A percentile compares a stretch with the other conserved stretches of the same genome.
Conservation (phyloP, 2,888 invertebrate genomes). For the Adelognathus sp. region DNA sequence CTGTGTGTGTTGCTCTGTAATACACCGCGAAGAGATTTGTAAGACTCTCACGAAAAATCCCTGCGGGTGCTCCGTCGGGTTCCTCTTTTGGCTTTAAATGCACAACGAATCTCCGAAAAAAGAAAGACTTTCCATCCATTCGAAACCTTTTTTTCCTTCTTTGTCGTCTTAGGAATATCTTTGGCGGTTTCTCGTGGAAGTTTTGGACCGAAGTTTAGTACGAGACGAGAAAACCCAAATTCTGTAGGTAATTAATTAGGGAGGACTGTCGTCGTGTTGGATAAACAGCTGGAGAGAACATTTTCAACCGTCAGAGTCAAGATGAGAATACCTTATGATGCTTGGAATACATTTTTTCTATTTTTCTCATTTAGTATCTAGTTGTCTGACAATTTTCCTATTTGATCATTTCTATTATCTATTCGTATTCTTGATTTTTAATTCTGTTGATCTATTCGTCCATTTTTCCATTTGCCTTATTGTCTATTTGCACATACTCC, state of each 20-base stretch:
- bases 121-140: conserved; percentile 1
- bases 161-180: conserved; percentile 5
- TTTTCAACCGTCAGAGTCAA: not conserved
- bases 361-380: no score
- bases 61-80: conserved; percentile 23
- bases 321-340: no score
- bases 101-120: conserved; percentile 38
- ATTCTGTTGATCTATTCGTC: no score
- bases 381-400: no score
- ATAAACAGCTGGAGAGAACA: not conserved
- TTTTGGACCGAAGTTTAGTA: not conserved
- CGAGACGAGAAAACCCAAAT: not conserved
- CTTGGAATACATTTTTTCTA: no score
- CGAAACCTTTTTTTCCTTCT: not conserved
- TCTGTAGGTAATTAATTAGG: not conserved
- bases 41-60: conserved; percentile 47
- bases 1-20: no score
- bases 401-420: no score
- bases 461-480: no score
- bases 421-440: no score
- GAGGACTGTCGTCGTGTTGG: not conserved
- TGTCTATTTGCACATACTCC: no score
- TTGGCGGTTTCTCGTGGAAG: not conserved
- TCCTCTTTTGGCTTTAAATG: conserved; percentile 4
- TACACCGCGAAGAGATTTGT: conserved; percentile 42